These are phyloP conservation scores for Diglossa cyanea DNA, from an alignment of 2,797 vertebrate species.

Conservation along the genomic window DNA sequence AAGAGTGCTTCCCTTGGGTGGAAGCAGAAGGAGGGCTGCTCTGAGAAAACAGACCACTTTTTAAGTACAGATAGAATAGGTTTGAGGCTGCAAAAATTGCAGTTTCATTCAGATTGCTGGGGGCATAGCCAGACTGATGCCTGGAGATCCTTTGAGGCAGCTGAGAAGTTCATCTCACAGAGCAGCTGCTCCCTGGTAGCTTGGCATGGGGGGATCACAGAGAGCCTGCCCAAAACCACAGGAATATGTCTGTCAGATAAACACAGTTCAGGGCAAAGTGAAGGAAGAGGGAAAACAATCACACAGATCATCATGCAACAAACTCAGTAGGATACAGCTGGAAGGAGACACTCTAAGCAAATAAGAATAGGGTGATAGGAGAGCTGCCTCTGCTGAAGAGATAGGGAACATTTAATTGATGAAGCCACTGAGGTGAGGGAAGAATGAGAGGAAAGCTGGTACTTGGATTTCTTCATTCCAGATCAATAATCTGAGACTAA, in stretches of 20 bases:
- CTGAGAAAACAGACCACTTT: background rate
- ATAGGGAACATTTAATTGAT: slow-evolving; percentile 25
- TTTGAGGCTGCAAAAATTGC: background rate
- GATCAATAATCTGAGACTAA: slow-evolving; percentile 50
- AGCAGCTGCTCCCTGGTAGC: background rate
- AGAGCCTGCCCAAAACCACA: accelerated
- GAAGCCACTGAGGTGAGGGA: slow-evolving; percentile 18
- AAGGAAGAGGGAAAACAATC: background rate
- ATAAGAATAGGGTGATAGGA: background rate
- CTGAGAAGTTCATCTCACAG: background rate
- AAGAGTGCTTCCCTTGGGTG: background rate
- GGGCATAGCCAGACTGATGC: background rate
- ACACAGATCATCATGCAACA: background rate
- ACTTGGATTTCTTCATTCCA: slow-evolving; percentile 43
- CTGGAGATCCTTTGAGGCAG: background rate
- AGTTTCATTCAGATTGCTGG: background rate
- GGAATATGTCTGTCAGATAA: background rate
- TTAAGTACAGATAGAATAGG: background rate
- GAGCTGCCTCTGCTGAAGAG: background rate
- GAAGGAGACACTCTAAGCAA: background rate
- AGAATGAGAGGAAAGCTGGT: background rate
- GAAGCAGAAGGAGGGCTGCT: background rate
- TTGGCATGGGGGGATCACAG: background rate
- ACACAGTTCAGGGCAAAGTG: background rate
- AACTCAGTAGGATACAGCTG: background rate